phyloP scores from a whole-genome alignment of 2,797 vertebrate genomes.

The Sebastes miniatus region DNA sequence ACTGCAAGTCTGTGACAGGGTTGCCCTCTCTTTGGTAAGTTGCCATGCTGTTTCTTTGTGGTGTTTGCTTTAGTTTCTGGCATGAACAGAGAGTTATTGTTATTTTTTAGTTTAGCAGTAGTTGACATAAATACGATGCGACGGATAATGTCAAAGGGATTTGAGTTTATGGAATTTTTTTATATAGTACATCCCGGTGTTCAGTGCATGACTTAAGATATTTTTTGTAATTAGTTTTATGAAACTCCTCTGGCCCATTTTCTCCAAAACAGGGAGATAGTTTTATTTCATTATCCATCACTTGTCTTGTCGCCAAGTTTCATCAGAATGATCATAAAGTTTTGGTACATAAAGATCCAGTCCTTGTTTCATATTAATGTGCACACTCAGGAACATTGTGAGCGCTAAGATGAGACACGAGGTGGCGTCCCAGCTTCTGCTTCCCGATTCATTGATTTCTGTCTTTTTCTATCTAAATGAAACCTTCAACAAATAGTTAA shows the following conservation, averaged over 20 bases:
- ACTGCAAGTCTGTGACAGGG: conserved; percentile 34
- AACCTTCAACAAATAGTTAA: neutral
- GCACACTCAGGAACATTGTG: neutral
- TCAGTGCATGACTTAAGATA: neutral
- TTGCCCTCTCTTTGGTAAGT: conserved; percentile 55
- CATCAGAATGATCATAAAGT: conserved; percentile 2
- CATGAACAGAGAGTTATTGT: neutral
- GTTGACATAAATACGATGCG: neutral
- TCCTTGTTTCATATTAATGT: conserved; percentile 15
- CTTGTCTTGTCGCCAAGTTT: neutral
- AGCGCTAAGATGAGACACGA: neutral
- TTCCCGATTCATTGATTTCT: neutral
- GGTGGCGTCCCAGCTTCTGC: neutral
- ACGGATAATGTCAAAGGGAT: neutral
- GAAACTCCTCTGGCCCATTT: conserved; percentile 13
- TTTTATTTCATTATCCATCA: conserved; percentile 26
- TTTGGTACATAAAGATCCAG: neutral
- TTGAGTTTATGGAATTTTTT: neutral
- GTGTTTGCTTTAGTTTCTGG: neutral
- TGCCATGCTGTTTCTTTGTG: conserved; percentile 1
- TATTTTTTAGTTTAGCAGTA: neutral
- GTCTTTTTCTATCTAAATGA: neutral
- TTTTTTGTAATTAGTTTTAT: conserved; percentile 1
- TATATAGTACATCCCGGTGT: neutral
- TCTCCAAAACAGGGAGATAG: neutral